Percentiles rank a stretch among this genome's conserved stretches.
These are phyloP conservation scores for Cyclopterus lumpus DNA, from an alignment of 2,797 vertebrate genomes.

Conservation along the genomic window DNA sequence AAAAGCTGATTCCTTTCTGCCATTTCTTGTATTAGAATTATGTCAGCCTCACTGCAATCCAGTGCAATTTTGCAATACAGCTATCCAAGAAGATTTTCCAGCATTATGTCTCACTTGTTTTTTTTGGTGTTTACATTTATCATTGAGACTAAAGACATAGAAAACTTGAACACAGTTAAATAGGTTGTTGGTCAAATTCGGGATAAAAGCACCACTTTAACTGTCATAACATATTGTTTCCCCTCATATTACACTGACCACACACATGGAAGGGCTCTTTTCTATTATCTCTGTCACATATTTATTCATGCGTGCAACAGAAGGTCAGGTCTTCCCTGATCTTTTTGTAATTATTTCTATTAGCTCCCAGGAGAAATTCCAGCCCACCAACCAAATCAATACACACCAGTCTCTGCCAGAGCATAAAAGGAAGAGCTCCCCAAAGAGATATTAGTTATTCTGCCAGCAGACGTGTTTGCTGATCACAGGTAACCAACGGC, in stretches of 20 bases:
- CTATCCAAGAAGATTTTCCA: conserved; percentile 39
- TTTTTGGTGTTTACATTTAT: background rate
- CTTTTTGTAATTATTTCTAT: conserved; percentile 88
- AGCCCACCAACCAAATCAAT: conserved; percentile 85
- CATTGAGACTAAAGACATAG: background rate
- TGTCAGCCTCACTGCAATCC: conserved; percentile 56
- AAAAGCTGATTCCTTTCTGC: conserved; percentile 59
- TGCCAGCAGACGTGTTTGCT: conserved; percentile 72
- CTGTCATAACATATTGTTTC: background rate
- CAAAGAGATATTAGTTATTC: conserved; percentile 83
- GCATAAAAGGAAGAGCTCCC: conserved; percentile 82
- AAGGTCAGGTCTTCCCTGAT: conserved; percentile 85
- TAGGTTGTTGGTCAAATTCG: background rate
- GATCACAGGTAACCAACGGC: conserved; percentile 82
- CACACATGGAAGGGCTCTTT: conserved; percentile 61
- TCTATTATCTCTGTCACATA: conserved; percentile 74
- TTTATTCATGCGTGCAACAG: conserved; percentile 84
- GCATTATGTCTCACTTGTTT: background rate
- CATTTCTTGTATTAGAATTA: conserved; percentile 60
- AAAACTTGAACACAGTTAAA: background rate
- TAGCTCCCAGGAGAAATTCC: conserved; percentile 83
- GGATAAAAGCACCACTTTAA: conserved; percentile 19
- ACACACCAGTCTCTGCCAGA: conserved; percentile 73
- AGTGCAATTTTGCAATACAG: conserved; percentile 29
- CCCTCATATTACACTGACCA: conserved; percentile 53